Base-by-base conservation (phyloP, 2,888 invertebrate genomes). In the Sussaba pulchella region DNA sequence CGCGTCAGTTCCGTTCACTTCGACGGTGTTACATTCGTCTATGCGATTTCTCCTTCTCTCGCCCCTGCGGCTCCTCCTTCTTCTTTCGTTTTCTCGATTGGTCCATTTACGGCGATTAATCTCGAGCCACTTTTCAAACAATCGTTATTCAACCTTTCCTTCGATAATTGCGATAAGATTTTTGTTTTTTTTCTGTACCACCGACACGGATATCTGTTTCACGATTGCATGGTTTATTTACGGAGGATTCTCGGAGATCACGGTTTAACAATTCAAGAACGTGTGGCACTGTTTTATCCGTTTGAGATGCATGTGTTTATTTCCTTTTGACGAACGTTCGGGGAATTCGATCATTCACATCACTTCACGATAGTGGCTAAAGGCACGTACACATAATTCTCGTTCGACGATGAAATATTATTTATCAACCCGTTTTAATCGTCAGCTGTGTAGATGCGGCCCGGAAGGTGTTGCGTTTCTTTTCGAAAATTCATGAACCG, bases 1-100 rank as follows among this genome's bases (percentile, higher is more conserved):
- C 77, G 69, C 75, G 80, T 75, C 79, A 78, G 83, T 83, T 82
- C 75, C 77, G 72, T 81, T 78, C 75, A 82, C 75, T 72, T 69
- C 26, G 43, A 66, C 45, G 72, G 66, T 81, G 52, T 72, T 78
- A 63, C 75, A 61, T 61, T 73, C 74, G 52, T 61, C 41, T 59
- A 59, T 72, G 17, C n/a, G 70, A 67, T 73, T 67, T 67, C 83
- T 78, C 61, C 83, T 84, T 54, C 41, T 72, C 61, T 57, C 57
- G 78, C 41, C 77, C 63, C 39, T 75, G 67, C 67, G 75, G 61
- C 70, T 54, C 50, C 75, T 74, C 57, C 21, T 41, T 41, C 64
- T 57, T 45, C 41, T 31, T 70, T 78, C 31, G 31, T 31, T 31
- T 6, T 6, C 31, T 31, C 80, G 77, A 82, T 81, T 78, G 72